Conservation (phyloP, 1,140 invertebrate species). For the Pseudomyrmex flavicornis region DNA sequence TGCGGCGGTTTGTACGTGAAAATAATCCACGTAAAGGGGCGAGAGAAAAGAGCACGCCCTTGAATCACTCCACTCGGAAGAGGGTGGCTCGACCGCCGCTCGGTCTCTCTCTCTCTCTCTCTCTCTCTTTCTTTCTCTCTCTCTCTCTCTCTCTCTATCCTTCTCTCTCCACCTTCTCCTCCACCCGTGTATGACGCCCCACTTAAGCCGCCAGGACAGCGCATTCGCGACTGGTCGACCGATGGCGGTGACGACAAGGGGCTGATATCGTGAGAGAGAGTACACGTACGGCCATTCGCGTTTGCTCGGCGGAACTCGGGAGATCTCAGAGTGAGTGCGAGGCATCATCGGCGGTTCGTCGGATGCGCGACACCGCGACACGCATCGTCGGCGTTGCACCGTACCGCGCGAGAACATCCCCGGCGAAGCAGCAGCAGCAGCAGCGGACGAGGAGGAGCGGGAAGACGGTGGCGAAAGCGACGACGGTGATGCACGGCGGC, state of each 20-base stretch:
- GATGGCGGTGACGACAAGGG: constrained; percentile 70
- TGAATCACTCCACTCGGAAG: constrained; percentile 7
- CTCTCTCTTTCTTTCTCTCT: too few species aligned
- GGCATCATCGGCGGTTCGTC: constrained; percentile 75
- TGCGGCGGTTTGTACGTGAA: too few species aligned
- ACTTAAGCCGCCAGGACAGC: constrained; percentile 54
- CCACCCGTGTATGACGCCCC: constrained; percentile 56
- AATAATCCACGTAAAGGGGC: background rate
- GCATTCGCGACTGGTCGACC: constrained; percentile 61
- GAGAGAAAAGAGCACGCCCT: constrained; percentile 7
- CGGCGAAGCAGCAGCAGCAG: constrained; percentile 29
- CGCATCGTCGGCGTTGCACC: constrained; percentile 63
- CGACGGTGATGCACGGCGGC: constrained; percentile 63
- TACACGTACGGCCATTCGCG: constrained; percentile 76
- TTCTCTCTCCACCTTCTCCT: constrained; percentile 10
- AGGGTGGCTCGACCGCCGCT: constrained; percentile 32
- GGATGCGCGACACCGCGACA: constrained; percentile 76
- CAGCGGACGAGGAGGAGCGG: background rate
- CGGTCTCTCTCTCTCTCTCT: background rate
- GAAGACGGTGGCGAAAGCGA: background rate
- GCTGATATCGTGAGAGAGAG: constrained; percentile 64
- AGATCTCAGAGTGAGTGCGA: constrained; percentile 40
- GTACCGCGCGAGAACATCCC: constrained; percentile 51
- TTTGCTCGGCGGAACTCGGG: constrained; percentile 77
- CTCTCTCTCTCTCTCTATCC: background rate